These are phyloP conservation scores for Gisinianus flammeolus DNA, from an alignment of 2,888 invertebrate species.

Conservation along the genomic window DNA sequence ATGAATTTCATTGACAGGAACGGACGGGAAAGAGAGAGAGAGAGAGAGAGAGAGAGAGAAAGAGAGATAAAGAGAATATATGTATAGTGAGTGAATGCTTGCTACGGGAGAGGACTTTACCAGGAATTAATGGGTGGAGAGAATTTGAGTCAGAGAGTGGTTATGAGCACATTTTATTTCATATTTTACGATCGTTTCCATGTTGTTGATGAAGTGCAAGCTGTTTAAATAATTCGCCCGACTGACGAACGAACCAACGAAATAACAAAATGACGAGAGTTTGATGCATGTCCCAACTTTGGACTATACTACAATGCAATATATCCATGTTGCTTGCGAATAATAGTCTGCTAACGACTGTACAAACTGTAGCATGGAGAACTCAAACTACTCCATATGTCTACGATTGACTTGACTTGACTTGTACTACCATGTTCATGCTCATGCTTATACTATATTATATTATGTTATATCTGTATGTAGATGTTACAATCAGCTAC, in stretches of 20 bases:
- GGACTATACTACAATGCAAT: no score
- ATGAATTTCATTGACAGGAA: constrained; percentile 3
- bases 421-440: no score
- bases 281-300: not conserved
- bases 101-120: not conserved
- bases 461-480: no score
- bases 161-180: constrained; percentile 37
- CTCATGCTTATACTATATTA: no score
- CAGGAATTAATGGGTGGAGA: constrained; percentile 30
- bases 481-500: no score
- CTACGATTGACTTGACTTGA: no score
- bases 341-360: no score
- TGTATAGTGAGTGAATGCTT: not conserved
- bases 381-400: no score
- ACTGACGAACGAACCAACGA: not conserved
- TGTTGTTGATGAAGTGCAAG: constrained; percentile 48
- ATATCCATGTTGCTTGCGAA: no score
- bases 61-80: not conserved
- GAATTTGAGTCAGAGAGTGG: constrained; percentile 22
- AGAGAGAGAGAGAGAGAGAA: not conserved
- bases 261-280: constrained; percentile 17
- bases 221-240: constrained; percentile 35
- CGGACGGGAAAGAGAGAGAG: not conserved
- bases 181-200: constrained; percentile 27
- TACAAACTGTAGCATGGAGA: no score